Base-by-base conservation (phyloP, 2,888 invertebrate species). In the Orthosia gothica region DNA sequence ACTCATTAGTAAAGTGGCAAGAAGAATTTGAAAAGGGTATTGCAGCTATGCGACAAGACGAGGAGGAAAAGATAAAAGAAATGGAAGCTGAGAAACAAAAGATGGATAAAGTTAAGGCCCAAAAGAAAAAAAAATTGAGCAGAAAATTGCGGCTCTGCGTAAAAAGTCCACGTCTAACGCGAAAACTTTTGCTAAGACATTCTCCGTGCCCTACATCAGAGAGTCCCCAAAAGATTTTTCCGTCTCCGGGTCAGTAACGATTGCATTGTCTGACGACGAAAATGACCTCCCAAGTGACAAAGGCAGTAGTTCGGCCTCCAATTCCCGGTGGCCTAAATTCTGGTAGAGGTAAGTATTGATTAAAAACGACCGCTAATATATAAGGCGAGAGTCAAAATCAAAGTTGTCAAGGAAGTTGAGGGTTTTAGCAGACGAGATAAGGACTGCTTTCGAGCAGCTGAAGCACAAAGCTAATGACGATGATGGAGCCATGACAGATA, bases 121-220 rank as follows among this genome's bases (percentile, higher is more conserved):
- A 57, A 81, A 61, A 81, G 55, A 80, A 74, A 66, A 15, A 40
- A 0, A 55, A 81, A 55, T 73, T 49, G 73, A 80, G 47, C 71
- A 71, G 26, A 74, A 20, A 13, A 57, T 66, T 47, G 47, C 65
- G n/a, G 45, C 18, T 40, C 50, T 78, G 13, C 50, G 11, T 57
- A 52, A 63, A 52, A 40, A 55, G 5, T 18, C 26, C 26, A 26
- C 40, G 50, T 32, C 18, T 40, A 47, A 47, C 18, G 55, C 61
- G 9, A 71, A 45, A 9, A 40, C 47, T n/a, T 23, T 26, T 18
- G 26, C 23, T 7, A 49, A 13, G 7, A 45, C 47, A 40, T 49
- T 52, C 5, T 18, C 49, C n/a, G 20, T 20, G 23, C 47, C 15
- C 12, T 49, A 58, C 40, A 20, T 11, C n/a, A n/a, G 13, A 20